Base-by-base conservation (phyloP, 2,797 vertebrate species). In the Semaprochilodus insignis region DNA sequence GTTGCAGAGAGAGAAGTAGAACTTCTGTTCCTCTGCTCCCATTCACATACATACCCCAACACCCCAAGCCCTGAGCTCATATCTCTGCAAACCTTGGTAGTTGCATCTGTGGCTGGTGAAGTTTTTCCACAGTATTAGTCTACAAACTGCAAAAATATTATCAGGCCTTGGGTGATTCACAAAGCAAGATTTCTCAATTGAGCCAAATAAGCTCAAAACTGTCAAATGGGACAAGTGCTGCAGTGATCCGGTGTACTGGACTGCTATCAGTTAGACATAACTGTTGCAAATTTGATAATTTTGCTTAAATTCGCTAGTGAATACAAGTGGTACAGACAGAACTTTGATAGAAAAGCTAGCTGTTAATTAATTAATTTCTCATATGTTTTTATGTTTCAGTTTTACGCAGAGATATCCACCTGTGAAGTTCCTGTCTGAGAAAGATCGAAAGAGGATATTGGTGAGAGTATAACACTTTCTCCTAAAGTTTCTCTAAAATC, bases 371-470 rank as follows among this genome's bases (percentile, higher is more conserved):
- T n/a, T n/a, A 23, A 27, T 27, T 52, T 25, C 4, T 54, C 14
- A 73, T 54, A 31, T 19, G 6, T 13, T 21, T 48, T 60, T 80
- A 23, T 89, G 88, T 85, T 85, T 2, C 92, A 99, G 97, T 93
- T 96, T 99, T 89, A 97, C 95, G 66, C 97, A 99, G 92, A 99
- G 99, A 92, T 99, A 99, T 72, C 98, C 98, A 23, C 98, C 98
- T 0, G 98, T 99, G 86, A 99, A 99, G 92, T 99, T 99, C 93
- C 94, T 99, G 73, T 99, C 98, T 6, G 98, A 99, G 92, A 99
- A 99, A 90, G 98, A 99, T 90, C 96, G 98, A 76, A 99, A 99
- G 91, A 96, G 98, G 93, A 99, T 99, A 93, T 91, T 99, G 97
- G 98, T 99, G 95, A 94, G 96, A 89, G 36, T 60, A 51, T 4